Evolutionary conservation across 2,797 vertebrate species (phyloP).

Genomic region (Hyperoplus immaculatus): DNA sequence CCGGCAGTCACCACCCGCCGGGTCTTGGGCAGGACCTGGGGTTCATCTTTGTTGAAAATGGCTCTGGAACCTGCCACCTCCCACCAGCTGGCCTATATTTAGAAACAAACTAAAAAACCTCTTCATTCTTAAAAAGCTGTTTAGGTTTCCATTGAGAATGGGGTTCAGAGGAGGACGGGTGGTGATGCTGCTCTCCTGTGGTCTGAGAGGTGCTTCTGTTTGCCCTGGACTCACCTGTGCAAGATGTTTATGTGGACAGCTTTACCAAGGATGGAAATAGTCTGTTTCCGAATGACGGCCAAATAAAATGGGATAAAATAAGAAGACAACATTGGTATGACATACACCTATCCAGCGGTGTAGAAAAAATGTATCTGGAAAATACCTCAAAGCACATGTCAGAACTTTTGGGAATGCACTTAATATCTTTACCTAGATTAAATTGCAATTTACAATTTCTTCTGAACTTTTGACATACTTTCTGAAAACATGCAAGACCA

Average conservation of each 20-base stretch:
- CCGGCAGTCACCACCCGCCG: constrained; percentile 85
- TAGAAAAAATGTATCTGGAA: constrained; percentile 17
- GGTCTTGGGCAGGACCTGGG: constrained; percentile 81
- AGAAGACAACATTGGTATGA: constrained; percentile 19
- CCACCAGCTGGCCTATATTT: constrained; percentile 85
- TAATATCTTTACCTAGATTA: constrained; percentile 6
- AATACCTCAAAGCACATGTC: constrained; percentile 4
- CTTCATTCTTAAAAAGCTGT: constrained; percentile 87
- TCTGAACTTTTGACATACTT: constrained; percentile 8
- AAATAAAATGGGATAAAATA: constrained; percentile 34
- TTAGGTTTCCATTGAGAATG: constrained; percentile 83
- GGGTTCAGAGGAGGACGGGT: constrained; percentile 77
- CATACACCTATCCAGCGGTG: background rate
- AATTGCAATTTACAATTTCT: background rate
- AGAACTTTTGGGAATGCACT: background rate
- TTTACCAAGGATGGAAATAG: constrained; percentile 16
- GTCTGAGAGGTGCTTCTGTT: constrained; percentile 64
- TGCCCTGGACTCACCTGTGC: constrained; percentile 64
- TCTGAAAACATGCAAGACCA: background rate
- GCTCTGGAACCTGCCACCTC: constrained; percentile 82
- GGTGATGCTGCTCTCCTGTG: constrained; percentile 61
- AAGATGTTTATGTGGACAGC: constrained; percentile 38
- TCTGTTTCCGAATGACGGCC: constrained; percentile 11
- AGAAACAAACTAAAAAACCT: constrained; percentile 87
- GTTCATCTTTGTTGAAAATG: constrained; percentile 90